A percentile compares a stretch with the other conserved stretches of the same genome.
Conservation (phyloP, 2,797 vertebrate genomes). For the Adrianichthys oophorus region DNA sequence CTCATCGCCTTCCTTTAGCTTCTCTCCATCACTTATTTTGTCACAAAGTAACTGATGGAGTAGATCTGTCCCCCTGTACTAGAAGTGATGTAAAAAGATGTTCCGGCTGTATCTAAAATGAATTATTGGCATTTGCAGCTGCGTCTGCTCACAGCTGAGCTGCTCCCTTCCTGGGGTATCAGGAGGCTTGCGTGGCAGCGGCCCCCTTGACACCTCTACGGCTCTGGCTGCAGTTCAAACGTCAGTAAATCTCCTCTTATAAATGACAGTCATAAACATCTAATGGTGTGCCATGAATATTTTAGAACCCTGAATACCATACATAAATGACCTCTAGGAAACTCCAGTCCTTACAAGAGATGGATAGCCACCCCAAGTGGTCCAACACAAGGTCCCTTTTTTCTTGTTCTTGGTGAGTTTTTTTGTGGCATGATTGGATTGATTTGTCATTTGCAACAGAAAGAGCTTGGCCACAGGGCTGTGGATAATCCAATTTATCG, state of each 20-base stretch:
- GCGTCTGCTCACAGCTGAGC: constrained; percentile 19
- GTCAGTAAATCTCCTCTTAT: constrained; percentile 67
- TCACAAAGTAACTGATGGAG: constrained; percentile 32
- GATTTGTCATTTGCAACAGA: constrained; percentile 75
- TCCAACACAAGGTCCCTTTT: constrained; percentile 29
- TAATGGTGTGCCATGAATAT: constrained; percentile 73
- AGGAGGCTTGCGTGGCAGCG: constrained; percentile 43
- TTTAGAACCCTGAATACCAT: constrained; percentile 62
- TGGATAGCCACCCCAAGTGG: constrained; percentile 43
- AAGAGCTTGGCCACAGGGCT: constrained; percentile 70
- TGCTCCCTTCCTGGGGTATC: constrained; percentile 36
- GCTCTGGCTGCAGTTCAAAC: constrained; percentile 59
- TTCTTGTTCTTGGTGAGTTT: constrained; percentile 45
- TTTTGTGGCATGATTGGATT: constrained; percentile 69
- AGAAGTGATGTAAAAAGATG: constrained; percentile 21
- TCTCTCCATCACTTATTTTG: constrained; percentile 10
- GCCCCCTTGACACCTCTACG: constrained; percentile 60
- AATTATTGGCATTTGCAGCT: constrained; percentile 37
- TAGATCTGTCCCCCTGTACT: constrained; percentile 31
- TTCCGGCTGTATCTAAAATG: constrained; percentile 30
- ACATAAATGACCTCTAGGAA: constrained; percentile 64
- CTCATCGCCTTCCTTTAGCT: constrained; percentile 15
- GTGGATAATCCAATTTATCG: constrained; percentile 78
- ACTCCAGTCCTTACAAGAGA: constrained; percentile 51
- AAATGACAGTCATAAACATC: constrained; percentile 70